Percentiles rank a stretch among this genome's conserved stretches.
phyloP scores from a whole-genome alignment of 1,140 invertebrate genomes.

The Neotoxoptera formosana region DNA sequence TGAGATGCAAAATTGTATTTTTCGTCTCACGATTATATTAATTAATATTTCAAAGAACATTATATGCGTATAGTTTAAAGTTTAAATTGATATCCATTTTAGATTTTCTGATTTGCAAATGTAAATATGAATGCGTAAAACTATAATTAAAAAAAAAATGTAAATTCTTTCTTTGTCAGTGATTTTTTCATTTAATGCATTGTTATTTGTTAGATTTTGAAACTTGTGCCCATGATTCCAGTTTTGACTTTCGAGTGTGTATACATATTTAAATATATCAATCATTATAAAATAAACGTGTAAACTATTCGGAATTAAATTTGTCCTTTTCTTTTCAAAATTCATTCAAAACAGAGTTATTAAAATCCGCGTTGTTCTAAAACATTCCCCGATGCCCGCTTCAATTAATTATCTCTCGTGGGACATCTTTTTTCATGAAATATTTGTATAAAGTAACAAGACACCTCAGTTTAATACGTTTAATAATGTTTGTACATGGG shows the following conservation, averaged over 20 bases:
- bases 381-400: neutral
- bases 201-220: neutral
- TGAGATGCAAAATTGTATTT: neutral
- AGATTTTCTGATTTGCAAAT: neutral
- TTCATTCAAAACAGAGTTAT: neutral
- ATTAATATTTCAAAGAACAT: neutral
- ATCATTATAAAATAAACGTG: neutral
- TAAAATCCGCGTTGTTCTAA: neutral
- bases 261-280: too few species aligned
- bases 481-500: neutral
- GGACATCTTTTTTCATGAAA: neutral
- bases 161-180: neutral
- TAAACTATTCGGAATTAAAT: neutral
- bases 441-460: neutral
- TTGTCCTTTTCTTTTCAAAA: neutral
- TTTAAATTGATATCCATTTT: neutral
- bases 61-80: neutral
- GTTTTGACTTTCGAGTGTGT: too few species aligned
- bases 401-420: neutral
- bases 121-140: neutral
- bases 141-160: neutral
- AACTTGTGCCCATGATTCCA: neutral
- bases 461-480: neutral
- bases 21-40: neutral
- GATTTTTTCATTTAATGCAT: neutral